Evolutionary conservation across 2,797 vertebrate genomes (phyloP), one percentile per base, ranked within the genome.

Genomic region (Xyrichtys novacula): DNA sequence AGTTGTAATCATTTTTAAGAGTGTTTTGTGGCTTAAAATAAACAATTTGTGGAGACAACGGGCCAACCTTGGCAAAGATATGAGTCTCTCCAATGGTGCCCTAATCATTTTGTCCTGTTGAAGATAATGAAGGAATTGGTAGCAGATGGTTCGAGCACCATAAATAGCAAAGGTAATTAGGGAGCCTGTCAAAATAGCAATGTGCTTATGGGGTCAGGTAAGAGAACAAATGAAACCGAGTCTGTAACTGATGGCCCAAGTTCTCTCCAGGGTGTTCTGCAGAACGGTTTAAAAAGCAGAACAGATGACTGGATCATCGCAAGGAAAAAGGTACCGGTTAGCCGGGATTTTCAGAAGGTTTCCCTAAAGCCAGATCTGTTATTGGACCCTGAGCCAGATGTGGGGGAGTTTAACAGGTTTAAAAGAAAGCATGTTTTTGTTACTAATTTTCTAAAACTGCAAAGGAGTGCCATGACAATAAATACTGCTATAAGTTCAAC

Each of bases 131-230:
- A 96, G 95, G 94, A 96, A 96, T 94, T 87, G 92, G 95, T 89
- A 94, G 94, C 81, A 84, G 94, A 95, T 94, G 91, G 93, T 89
- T 89, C 80, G 89, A 85, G 87, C 26, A 78, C 92, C 89, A 93
- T 95, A 95, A 95, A 95, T 95, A 95, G 95, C 86, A 88, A 89
- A 95, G 94, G 96, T 96, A 96, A 96, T 97, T 96, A 97, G 95
- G 94, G 93, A 94, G 89, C 89, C 93, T 93, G 93, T 93, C 89
- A 95, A 88, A 91, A 92, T 86, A 90, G 86, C 85, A 94, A 89
- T 80, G 80, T 85, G 83, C 78, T 80, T 82, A n/a, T 87, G 88
- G 87, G 89, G 91, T 88, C 79, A 88, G 83, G 85, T 89, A 81
- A 29, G 34, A 23, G 61, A 69, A 60, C 70, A 77, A 78, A 70